Base-by-base conservation (phyloP, 2,113 vertebrate genomes). In the Thinocorus orbignyianus region DNA sequence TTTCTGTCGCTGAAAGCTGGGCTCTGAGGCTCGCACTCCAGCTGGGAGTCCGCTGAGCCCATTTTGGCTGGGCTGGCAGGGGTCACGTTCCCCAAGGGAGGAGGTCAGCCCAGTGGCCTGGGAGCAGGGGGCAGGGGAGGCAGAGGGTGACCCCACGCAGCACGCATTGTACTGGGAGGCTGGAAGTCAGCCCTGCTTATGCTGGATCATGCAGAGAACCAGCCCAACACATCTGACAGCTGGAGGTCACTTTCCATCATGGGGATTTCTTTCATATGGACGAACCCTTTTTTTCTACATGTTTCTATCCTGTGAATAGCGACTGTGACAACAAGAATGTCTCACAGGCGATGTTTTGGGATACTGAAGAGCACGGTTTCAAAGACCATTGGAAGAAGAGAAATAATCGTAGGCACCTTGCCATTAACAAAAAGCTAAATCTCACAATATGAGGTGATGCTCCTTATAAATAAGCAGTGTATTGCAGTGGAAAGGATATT, bases 141-240 rank as follows among this genome's bases (percentile, higher is more conserved):
- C 9, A 2, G 61, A n/a, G 57, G 41, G 76, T 70, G 72, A 95
- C 93, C 86, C 66, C 86, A 44, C 71, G 26, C 69, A 46, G 24
- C 88, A 57, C 2, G 6, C 90, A 68, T 74, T 95, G 86, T 96
- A 81, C 71, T 54, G 7, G 4, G 41, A 44, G 77, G 69, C 87
- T 94, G 71, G 51, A 93, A 93, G 90, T 90, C 93, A 95, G 33
- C 78, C 41, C 42, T 35, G 44, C 90, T 93, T 71, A 74, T 76
- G 89, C 89, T 6, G 90, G 57, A 72, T 86, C 93, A 88, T 0
- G 4, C 80, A 71, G 90, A 0, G 7, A 71, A 11, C 57, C 77
- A 49, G 74, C 58, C 58, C 1, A 0, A 30, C 0, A 0, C 0
- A 0, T 19, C 88, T 81, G 68, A n/a, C 72, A 84, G 74, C 54